These are phyloP conservation scores for Phylloscopus trochilus DNA, from an alignment of 2,113 vertebrate species.

Conservation along the genomic window DNA sequence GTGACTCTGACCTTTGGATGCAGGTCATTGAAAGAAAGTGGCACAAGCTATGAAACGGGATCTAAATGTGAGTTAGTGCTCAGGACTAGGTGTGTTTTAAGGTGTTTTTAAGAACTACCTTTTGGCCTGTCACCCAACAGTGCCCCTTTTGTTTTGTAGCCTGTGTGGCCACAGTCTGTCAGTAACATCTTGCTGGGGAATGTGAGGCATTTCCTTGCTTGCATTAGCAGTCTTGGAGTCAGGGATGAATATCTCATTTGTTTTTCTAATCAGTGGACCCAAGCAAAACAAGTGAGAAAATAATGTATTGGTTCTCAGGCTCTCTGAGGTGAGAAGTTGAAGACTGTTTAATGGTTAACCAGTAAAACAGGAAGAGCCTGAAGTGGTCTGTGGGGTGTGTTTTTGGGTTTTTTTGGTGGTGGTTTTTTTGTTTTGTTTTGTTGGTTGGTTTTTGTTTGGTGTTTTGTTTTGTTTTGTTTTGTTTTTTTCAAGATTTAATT, in stretches of 20 bases:
- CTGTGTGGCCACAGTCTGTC: background rate
- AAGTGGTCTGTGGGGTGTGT: background rate
- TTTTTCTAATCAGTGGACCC: background rate
- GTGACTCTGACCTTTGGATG: background rate
- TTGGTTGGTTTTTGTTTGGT: background rate
- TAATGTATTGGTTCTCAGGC: background rate
- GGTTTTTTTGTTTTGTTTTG: background rate
- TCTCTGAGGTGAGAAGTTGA: background rate
- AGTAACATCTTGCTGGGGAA: background rate
- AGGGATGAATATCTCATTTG: conserved; percentile 18
- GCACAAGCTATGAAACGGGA: background rate
- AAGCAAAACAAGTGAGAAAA: background rate
- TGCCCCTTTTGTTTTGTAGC: background rate
- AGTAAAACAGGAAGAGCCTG: background rate
- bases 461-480: too few relatives aligned
- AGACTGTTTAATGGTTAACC: background rate
- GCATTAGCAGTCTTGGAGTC: background rate
- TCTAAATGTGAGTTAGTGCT: background rate
- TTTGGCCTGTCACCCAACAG: background rate
- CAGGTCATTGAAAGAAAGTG: background rate
- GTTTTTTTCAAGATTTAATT: background rate
- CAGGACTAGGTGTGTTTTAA: background rate
- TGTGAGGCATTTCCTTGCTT: conserved; percentile 26
- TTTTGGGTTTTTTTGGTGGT: too few relatives aligned
- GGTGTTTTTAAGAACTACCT: background rate